Evolutionary conservation across 2,797 vertebrate species (phyloP).

Genomic region (Eulemur coronatus): DNA sequence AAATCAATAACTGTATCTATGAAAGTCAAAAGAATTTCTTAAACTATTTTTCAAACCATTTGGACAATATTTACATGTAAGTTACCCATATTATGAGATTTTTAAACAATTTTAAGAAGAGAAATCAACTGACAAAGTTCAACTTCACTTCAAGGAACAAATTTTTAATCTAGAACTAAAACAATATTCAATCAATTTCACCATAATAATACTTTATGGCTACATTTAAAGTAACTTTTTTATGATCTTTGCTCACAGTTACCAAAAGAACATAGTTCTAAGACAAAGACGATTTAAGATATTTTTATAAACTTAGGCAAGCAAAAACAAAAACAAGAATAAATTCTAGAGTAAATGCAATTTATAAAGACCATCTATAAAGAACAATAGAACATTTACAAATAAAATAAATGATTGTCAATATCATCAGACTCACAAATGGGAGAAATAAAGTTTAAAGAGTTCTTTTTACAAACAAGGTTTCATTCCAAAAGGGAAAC

Average conservation of each 20-base stretch:
- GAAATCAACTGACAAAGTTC: conserved; percentile 14
- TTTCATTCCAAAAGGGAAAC: neutral
- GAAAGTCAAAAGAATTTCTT: neutral
- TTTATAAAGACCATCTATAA: conserved; percentile 26
- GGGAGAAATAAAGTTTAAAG: neutral
- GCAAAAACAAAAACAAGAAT: conserved; percentile 17
- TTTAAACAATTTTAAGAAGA: neutral
- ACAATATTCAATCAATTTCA: neutral
- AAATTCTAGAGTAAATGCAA: conserved; percentile 19
- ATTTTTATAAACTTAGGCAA: neutral
- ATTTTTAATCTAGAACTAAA: conserved; percentile 54
- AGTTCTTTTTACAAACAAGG: neutral
- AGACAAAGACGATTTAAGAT: neutral
- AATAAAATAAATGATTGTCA: conserved; percentile 38
- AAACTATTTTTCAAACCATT: conserved; percentile 29
- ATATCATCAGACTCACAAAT: conserved; percentile 24
- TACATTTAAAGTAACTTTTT: neutral
- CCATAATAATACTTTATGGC: conserved; percentile 16
- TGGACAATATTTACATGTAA: neutral
- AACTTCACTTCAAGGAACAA: neutral
- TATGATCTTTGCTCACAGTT: neutral
- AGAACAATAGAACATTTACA: neutral
- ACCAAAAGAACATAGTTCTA: neutral
- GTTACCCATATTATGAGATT: neutral
- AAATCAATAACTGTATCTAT: conserved; percentile 35